These are phyloP conservation scores for Trialeurodes vaporariorum DNA, from an alignment of 1,140 invertebrate species.

Conservation along the genomic window DNA sequence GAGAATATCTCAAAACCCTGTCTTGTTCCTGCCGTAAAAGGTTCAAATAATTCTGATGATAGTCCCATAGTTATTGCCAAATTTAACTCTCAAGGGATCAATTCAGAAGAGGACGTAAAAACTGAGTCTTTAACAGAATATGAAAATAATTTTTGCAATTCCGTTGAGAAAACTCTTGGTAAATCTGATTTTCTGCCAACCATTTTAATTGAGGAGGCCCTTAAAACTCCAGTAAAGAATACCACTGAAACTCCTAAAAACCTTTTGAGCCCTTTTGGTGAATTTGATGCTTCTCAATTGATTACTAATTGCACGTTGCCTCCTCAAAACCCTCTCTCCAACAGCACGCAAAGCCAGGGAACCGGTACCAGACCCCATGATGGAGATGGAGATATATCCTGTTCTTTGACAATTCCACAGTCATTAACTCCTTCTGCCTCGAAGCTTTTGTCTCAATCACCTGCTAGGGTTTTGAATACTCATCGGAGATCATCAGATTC, in stretches of 20 bases:
- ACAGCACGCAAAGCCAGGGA: not conserved
- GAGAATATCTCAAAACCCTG: not conserved
- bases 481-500: conserved; percentile 76
- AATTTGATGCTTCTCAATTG: not conserved
- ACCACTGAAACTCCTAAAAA: no score
- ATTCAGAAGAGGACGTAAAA: no score
- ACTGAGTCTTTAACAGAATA: not conserved
- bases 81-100: no score
- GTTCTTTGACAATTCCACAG: not conserved
- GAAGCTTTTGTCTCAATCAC: conserved; percentile 3
- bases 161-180: not conserved
- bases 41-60: no score
- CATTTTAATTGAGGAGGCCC: not conserved
- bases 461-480: conserved; percentile 14
- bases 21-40: no score
- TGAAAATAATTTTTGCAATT: not conserved
- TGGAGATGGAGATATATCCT: not conserved
- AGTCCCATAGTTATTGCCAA: not conserved
- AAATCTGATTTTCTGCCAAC: not conserved
- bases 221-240: not conserved
- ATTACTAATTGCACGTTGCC: not conserved
- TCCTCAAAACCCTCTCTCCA: not conserved
- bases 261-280: not conserved
- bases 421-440: not conserved
- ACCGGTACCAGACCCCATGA: not conserved